Evolutionary conservation across 1,140 invertebrate species (phyloP).

Genomic region (Bombus turneri): DNA sequence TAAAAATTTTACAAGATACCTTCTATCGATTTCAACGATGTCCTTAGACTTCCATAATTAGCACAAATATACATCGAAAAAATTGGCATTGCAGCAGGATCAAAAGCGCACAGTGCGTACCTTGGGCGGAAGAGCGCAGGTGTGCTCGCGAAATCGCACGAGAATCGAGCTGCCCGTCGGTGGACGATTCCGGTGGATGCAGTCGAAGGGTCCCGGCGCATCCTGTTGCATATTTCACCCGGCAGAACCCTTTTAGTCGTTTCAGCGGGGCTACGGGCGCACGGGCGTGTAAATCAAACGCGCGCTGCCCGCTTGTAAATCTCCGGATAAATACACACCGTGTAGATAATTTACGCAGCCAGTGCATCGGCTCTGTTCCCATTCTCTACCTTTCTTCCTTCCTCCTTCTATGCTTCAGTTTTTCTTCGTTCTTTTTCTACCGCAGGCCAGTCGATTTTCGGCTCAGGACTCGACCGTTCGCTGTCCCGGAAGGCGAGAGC

Average conservation of each 20-base stretch:
- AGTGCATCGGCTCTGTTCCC: slow-evolving; percentile 56
- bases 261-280: slow-evolving; percentile 65
- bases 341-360: slow-evolving; percentile 81
- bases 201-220: slow-evolving; percentile 58
- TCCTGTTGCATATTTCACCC: slow-evolving; percentile 80
- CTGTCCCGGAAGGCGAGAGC: slow-evolving; percentile 60
- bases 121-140: no score
- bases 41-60: no score
- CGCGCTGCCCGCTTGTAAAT: slow-evolving; percentile 80
- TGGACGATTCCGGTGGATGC: slow-evolving; percentile 65
- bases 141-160: no score
- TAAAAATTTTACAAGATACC: no score
- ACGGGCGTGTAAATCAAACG: slow-evolving; percentile 79
- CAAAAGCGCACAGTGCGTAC: no score
- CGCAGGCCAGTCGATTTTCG: slow-evolving; percentile 62
- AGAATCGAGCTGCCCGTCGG: slow-evolving; percentile 12
- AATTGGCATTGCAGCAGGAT: no score
- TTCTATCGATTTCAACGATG: no score
- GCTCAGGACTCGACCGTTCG: slow-evolving; percentile 32
- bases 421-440: neutral
- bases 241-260: slow-evolving; percentile 74
- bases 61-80: no score
- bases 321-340: slow-evolving; percentile 80
- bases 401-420: neutral
- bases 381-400: neutral